A percentile compares a stretch with the other conserved stretches of the same genome.
Conservation (phyloP, 2,888 invertebrate species). For the Meiosimyza platycephala region DNA sequence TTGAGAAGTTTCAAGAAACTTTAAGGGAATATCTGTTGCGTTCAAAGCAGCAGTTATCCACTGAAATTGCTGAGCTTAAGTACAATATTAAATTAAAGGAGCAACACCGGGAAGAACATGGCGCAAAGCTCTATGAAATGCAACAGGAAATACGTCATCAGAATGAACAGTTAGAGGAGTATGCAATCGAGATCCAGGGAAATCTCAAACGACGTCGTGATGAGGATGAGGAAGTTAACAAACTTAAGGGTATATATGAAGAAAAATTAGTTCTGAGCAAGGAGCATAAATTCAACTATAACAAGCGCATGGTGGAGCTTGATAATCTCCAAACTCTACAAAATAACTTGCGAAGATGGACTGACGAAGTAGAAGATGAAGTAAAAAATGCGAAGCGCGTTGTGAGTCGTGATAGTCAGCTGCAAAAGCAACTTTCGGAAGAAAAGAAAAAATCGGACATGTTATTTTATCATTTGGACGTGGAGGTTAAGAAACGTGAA, state of each 20-base stretch:
- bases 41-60: conserved; percentile 74
- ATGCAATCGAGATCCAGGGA: conserved; percentile 65
- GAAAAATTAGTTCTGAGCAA: conserved; percentile 54
- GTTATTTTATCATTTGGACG: conserved; percentile 75
- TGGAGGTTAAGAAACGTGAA: conserved; percentile 78
- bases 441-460: conserved; percentile 70
- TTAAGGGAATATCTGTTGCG: conserved; percentile 75
- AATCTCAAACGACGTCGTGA: conserved; percentile 42
- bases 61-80: conserved; percentile 77
- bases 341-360: conserved; percentile 63
- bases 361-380: conserved; percentile 62
- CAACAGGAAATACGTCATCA: conserved; percentile 69
- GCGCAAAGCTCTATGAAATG: conserved; percentile 67
- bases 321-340: conserved; percentile 60
- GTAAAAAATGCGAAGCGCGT: conserved; percentile 63
- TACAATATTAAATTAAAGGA: conserved; percentile 59
- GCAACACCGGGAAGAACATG: conserved; percentile 64
- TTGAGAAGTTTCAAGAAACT: conserved; percentile 79
- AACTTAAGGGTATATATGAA: conserved; percentile 63
- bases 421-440: conserved; percentile 64
- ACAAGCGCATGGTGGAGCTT: conserved; percentile 59
- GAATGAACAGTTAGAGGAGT: conserved; percentile 67
- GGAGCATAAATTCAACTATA: conserved; percentile 55
- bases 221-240: conserved; percentile 51
- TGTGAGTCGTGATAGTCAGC: conserved; percentile 62